Conservation (phyloP, 2,113 vertebrate species). For the Sula dactylatra region DNA sequence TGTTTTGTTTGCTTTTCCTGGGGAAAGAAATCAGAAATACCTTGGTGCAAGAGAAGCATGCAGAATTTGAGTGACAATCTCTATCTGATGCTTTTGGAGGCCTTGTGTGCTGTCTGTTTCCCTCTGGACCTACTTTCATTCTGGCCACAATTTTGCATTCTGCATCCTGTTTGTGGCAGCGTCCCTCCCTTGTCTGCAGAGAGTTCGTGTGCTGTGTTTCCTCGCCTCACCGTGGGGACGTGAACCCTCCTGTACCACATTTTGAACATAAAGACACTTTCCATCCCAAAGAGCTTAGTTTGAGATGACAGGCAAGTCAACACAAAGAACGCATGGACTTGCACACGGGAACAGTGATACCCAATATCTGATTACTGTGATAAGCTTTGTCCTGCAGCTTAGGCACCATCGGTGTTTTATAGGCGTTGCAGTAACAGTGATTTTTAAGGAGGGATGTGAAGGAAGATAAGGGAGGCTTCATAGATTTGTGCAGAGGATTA, state of each 20-base stretch:
- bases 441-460: neutral
- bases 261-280: neutral
- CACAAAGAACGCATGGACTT: neutral
- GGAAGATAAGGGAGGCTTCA: neutral
- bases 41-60: neutral
- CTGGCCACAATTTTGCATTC: neutral
- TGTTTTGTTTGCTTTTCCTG: neutral
- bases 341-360: fast-evolving
- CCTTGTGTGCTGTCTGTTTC: neutral
- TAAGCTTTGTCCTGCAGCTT: neutral
- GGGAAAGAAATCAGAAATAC: neutral
- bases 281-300: neutral
- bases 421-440: neutral
- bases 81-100: neutral
- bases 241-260: neutral
- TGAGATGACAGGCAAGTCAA: neutral
- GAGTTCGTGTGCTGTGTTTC: neutral
- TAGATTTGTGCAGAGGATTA: neutral
- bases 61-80: neutral
- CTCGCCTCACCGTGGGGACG: fast-evolving
- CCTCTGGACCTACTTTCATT: neutral
- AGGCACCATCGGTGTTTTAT: neutral
- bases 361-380: neutral
- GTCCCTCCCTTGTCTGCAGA: neutral
- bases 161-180: neutral